phyloP scores from a whole-genome alignment of 2,797 vertebrate genomes.

The Periparus ater region DNA sequence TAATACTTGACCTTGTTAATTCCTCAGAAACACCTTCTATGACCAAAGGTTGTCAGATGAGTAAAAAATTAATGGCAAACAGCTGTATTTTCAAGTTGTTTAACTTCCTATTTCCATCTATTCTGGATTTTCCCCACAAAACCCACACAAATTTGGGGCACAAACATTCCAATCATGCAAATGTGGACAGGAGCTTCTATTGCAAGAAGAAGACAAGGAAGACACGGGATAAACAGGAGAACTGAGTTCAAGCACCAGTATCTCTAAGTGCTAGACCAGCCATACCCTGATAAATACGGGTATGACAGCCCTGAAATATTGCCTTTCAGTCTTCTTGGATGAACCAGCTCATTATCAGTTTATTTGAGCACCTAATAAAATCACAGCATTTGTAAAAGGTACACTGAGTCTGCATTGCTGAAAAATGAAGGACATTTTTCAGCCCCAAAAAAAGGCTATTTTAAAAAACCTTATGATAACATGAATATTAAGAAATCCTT shows the following conservation, averaged over 20 bases:
- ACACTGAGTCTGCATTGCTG: not conserved
- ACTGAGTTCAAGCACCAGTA: not conserved
- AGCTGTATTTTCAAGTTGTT: not conserved
- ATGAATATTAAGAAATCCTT: not conserved
- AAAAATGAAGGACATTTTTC: not conserved
- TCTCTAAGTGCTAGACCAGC: not conserved
- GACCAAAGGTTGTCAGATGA: not conserved
- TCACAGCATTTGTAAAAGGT: not conserved
- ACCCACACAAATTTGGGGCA: accelerated
- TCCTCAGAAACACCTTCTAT: not conserved
- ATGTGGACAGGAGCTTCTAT: not conserved
- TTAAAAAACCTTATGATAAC: not conserved
- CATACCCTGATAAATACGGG: not conserved
- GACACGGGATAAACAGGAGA: not conserved
- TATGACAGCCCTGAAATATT: not conserved
- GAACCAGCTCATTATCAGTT: not conserved
- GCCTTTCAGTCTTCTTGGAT: not conserved
- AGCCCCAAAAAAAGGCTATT: not conserved
- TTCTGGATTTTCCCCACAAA: not conserved
- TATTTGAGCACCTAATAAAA: not conserved
- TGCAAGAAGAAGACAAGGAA: too few species aligned
- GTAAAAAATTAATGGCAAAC: not conserved
- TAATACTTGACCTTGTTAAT: not conserved
- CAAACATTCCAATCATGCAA: not conserved
- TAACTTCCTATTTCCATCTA: not conserved